Base-by-base conservation (phyloP, 2,113 vertebrate species). In the Vulpes lagopus region DNA sequence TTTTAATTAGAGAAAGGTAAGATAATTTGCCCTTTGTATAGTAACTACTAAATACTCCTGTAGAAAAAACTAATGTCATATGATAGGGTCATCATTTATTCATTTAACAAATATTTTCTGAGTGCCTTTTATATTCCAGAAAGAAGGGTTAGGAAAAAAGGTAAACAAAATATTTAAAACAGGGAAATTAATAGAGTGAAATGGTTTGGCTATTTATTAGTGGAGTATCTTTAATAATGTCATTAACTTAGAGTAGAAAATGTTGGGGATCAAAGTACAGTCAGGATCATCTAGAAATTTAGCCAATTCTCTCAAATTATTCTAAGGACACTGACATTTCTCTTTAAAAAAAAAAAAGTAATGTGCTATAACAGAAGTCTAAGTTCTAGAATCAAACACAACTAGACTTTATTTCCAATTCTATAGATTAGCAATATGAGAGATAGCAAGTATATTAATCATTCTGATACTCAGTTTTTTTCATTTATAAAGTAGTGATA, bases 371-470 rank as follows among this genome's bases (percentile, higher is more conserved):
- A 94, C 4, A 92, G 11, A 15, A 32, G 1, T 53, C 3, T 11
- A 93, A 92, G 10, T 74, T 96, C n/a, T 81, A 38, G n/a, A 91
- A 84, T 74, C 57, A 96, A 62, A 94, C 23, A 92, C 79, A 95
- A 59, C 38, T 53, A 89, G 25, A 57, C 84, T 95, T 95, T 89
- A 67, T 62, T 96, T 95, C 3, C 20, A 96, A 49, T 82, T 84
- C 25, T 90, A 49, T 5, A 94, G 14, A 38, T 80, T 73, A 80
- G 19, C 20, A 76, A 69, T 35, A 93, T 43, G 43, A 62, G 25
- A 94, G 86, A 89, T 57, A 30, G 27, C 15, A 95, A 79, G 59
- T 86, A 83, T 19, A 91, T 80, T 73, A 69, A 62, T 91, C 53
- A 93, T 30, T 64, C 25, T 57, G 53, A 94, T 51, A 62, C 8